Evolutionary conservation across 2,797 vertebrate genomes (phyloP).

Genomic region (Nannoperca obscura): DNA sequence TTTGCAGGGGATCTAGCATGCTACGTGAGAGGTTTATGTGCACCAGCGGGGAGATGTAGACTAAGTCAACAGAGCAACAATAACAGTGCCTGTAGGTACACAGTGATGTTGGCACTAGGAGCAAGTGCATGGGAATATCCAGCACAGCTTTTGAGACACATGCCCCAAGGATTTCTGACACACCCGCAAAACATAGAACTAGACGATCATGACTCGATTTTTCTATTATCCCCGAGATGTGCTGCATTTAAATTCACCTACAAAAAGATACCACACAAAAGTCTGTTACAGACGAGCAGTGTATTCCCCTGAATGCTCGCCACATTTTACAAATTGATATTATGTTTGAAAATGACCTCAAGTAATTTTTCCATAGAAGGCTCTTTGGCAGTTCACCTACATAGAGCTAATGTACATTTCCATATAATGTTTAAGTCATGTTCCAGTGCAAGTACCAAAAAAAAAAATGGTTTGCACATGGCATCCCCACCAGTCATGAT

Average conservation of each 20-base stretch:
- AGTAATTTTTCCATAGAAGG: not conserved
- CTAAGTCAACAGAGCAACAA: conserved; percentile 75
- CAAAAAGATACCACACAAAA: not conserved
- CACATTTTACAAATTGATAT: not conserved
- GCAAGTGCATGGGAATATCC: conserved; percentile 58
- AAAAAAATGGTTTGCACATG: not conserved
- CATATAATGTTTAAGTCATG: not conserved
- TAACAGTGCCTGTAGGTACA: conserved; percentile 68
- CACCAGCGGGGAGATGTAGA: conserved; percentile 64
- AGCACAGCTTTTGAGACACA: conserved; percentile 50
- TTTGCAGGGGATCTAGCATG: conserved; percentile 71
- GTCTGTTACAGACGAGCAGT: not conserved
- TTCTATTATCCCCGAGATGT: conserved; percentile 8
- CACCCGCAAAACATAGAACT: conserved; percentile 22
- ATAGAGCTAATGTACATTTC: not conserved
- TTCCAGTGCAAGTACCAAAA: not conserved
- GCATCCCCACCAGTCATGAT: not conserved
- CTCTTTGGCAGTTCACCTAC: not conserved
- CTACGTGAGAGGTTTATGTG: conserved; percentile 64
- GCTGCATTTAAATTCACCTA: conserved; percentile 9
- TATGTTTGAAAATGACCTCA: not conserved
- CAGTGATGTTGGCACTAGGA: conserved; percentile 53
- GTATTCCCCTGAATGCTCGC: not conserved
- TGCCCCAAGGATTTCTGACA: conserved; percentile 48
- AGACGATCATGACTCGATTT: conserved; percentile 23